Percentiles rank a stretch among this genome's conserved stretches.
phyloP scores from a whole-genome alignment of 2,797 vertebrate genomes.

The Sebastes nivosus region DNA sequence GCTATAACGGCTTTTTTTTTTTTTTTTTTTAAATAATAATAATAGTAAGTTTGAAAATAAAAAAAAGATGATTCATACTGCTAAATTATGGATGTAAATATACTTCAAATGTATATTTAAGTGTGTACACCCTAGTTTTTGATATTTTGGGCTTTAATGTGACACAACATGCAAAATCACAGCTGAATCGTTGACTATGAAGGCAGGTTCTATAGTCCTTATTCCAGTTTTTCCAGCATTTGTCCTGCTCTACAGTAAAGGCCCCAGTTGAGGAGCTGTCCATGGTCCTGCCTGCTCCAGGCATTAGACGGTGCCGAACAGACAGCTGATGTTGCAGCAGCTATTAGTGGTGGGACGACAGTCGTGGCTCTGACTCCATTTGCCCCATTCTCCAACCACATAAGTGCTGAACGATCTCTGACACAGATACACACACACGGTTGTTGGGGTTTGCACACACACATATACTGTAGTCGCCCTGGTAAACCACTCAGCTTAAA shows the following conservation, averaged over 20 bases:
- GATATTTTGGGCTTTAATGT: neutral
- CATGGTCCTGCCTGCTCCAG: slow-evolving; percentile 23
- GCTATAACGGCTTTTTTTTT: neutral
- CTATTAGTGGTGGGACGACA: slow-evolving; percentile 23
- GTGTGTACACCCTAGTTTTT: neutral
- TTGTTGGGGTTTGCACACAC: neutral
- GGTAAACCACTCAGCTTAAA: neutral
- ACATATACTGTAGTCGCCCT: neutral
- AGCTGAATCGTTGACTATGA: neutral
- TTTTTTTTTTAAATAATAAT: no score
- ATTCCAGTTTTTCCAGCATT: neutral
- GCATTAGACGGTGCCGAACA: slow-evolving; percentile 7
- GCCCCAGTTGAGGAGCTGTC: slow-evolving; percentile 48
- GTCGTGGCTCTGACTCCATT: slow-evolving; percentile 28
- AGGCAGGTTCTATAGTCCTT: no score
- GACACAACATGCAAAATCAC: neutral
- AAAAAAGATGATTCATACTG: neutral
- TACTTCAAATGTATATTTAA: neutral
- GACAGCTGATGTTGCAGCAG: slow-evolving; percentile 24
- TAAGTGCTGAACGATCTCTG: slow-evolving; percentile 4
- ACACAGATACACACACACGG: neutral
- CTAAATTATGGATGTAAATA: neutral
- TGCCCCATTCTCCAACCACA: slow-evolving; percentile 14
- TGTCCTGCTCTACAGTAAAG: neutral
- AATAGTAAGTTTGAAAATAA: neutral